Percentiles rank a stretch among this genome's conserved stretches.
Conservation (phyloP, 2,888 invertebrate genomes). For the Habrosyne pyritoides region DNA sequence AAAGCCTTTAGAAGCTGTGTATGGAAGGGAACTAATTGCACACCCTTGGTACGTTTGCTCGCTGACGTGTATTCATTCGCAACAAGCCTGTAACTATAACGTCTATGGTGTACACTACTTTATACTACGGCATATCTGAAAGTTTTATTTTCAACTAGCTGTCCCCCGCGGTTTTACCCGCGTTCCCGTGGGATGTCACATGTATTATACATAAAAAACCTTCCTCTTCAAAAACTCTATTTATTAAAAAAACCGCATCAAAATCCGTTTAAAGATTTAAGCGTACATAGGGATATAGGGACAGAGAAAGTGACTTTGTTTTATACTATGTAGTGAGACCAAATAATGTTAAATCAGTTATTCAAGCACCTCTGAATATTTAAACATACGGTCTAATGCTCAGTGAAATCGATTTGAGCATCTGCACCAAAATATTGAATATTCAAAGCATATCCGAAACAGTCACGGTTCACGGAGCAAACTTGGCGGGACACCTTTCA, state of each 20-base stretch:
- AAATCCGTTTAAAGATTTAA: too few relatives aligned
- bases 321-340: too few relatives aligned
- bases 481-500: constrained; percentile 44
- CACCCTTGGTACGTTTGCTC: constrained; percentile 61
- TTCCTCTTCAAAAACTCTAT: too few relatives aligned
- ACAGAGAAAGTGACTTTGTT: too few relatives aligned
- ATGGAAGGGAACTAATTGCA: constrained; percentile 69
- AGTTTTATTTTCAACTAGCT: neutral
- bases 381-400: neutral
- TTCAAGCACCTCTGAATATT: neutral
- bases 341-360: neutral
- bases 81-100: constrained; percentile 35
- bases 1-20: constrained; percentile 54
- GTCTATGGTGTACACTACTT: constrained; percentile 15
- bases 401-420: constrained; percentile 13
- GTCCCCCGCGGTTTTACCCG: too few relatives aligned
- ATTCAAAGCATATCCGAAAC: constrained; percentile 44
- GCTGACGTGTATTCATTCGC: constrained; percentile 60
- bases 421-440: constrained; percentile 38
- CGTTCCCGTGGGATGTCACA: too few relatives aligned
- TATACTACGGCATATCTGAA: constrained; percentile 11
- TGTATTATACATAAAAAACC: too few relatives aligned
- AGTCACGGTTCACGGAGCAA: constrained; percentile 34
- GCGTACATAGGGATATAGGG: too few relatives aligned
- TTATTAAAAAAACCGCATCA: too few relatives aligned